Evolutionary conservation across 2,797 vertebrate species (phyloP).

Genomic region (Dendrocincla tyrannina): DNA sequence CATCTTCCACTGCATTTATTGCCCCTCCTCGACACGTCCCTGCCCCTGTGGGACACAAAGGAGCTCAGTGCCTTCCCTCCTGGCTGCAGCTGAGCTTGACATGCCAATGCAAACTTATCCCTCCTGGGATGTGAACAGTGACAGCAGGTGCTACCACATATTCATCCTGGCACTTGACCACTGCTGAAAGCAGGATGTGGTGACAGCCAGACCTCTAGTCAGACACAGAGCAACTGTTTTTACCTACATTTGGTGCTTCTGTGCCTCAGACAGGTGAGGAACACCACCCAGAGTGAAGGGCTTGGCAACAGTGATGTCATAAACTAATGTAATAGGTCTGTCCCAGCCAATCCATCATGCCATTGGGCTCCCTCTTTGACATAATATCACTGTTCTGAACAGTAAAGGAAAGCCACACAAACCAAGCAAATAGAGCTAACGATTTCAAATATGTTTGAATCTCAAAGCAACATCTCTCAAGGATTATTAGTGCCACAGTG

Average conservation of each 20-base stretch:
- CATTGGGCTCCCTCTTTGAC: not conserved
- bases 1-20: not conserved
- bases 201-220: not conserved
- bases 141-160: not conserved
- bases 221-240: not conserved
- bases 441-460: conserved; percentile 5
- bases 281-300: not conserved
- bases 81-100: not conserved
- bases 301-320: not conserved
- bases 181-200: not conserved
- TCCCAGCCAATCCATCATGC: not conserved
- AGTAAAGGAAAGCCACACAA: conserved; percentile 26
- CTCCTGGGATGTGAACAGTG: accelerated
- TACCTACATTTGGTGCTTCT: not conserved
- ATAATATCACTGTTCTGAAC: not conserved
- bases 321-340: not conserved
- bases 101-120: not conserved
- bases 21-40: accelerated
- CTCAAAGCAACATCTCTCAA: conserved; percentile 25
- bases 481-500: not conserved
- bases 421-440: conserved; percentile 7
- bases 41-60: accelerated
- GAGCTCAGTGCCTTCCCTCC: not conserved
- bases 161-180: accelerated
- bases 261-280: accelerated